Base-by-base conservation (phyloP, 2,888 invertebrate genomes). In the Cynaeus angustus region DNA sequence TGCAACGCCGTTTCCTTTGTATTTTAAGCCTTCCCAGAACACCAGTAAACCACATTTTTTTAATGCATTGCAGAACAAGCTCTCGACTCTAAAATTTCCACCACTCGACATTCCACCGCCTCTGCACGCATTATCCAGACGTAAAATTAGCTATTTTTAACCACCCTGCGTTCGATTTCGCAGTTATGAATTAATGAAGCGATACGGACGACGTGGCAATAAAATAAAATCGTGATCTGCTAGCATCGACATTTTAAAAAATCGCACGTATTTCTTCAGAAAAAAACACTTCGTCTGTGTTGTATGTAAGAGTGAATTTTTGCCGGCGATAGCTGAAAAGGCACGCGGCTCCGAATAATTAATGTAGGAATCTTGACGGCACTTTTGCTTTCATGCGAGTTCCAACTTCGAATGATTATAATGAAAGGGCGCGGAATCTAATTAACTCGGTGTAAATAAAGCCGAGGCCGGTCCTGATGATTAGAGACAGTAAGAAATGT, bases 351-450 rank as follows among this genome's bases (percentile, higher is more conserved):
- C 41, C 21, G 10, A 41, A 14, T 43, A 56, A 56, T 56, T 41
- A 56, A 41, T 56, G 41, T 12, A 1, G 43, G 56, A 56, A 56
- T 56, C 28, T 56, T 43, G 56, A 56, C 56, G n/a, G 43, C 56
- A 56, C 28, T 55, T 41, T 8, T 55, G 55, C 55, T 14, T n/a
- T 43, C 50, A 26, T 53, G 33, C 56, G n/a, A 56, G 38, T 41
- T 38, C 48, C 12, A 28, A 10, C 50, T 50, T 28, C 38, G 14
- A 53, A 55, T 21, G 55, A 55, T 43, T 43, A 43, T 56, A 56
- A 56, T 56, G 56, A 56, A 56, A 56, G 56, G 56, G 56, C 26
- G 43, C 38, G 14, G 55, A 38, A 55, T 55, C 55, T 55, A 55
- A 55, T 55, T 55, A 55, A 55, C 55, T 38, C 21, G 12, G 53